Evolutionary conservation across 2,113 vertebrate species (phyloP).

Genomic region (Illadopsis cleaveri): DNA sequence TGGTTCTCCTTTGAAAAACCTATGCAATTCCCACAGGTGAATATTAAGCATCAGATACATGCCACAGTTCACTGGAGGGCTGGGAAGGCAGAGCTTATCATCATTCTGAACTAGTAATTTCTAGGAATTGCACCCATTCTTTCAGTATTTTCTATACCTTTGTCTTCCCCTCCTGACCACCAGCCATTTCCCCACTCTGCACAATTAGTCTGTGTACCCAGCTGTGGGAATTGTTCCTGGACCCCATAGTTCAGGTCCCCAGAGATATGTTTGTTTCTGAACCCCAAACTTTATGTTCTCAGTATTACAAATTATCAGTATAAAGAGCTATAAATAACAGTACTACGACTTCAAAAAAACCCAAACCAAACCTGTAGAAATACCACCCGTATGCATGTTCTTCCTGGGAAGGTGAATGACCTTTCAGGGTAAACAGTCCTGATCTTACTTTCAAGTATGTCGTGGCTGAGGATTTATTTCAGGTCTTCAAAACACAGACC

Average conservation of each 20-base stretch:
- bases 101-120: background rate
- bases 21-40: background rate
- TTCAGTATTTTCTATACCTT: background rate
- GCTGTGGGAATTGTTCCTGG: background rate
- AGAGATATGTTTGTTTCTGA: accelerated
- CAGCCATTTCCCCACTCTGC: background rate
- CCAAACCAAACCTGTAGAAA: background rate
- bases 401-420: background rate
- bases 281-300: background rate
- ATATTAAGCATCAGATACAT: background rate
- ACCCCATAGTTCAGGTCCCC: background rate
- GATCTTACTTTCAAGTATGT: background rate
- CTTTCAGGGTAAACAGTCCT: background rate
- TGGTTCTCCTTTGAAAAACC: background rate
- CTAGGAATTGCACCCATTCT: background rate
- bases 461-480: background rate
- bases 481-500: background rate
- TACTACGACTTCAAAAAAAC: background rate
- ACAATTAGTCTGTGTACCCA: too few species aligned
- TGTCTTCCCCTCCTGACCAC: background rate
- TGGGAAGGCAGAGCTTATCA: background rate
- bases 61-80: background rate
- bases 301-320: background rate
- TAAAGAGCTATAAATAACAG: background rate
- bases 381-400: accelerated